phyloP scores from a whole-genome alignment of 1,140 invertebrate genomes.

The Cydia pomonella region DNA sequence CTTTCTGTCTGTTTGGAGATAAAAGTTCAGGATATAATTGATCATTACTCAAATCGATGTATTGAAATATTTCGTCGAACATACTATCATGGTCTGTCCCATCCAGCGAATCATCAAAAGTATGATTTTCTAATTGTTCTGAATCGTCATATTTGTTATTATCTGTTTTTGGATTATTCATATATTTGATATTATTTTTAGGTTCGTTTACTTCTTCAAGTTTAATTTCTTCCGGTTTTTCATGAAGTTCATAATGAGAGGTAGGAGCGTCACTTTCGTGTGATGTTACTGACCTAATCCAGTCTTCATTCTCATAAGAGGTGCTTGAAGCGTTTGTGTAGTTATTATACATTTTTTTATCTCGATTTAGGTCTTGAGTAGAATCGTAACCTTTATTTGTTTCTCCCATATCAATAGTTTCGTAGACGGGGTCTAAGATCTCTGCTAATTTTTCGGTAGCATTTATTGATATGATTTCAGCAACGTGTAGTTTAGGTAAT shows the following conservation, averaged over 20 bases:
- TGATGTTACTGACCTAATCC: constrained; percentile 56
- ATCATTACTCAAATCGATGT: constrained; percentile 54
- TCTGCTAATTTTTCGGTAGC: constrained; percentile 68
- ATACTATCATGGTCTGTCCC: constrained; percentile 44
- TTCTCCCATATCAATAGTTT: constrained; percentile 62
- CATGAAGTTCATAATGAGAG: constrained; percentile 50
- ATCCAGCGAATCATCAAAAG: neutral
- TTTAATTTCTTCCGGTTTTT: constrained; percentile 39
- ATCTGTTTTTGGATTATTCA: neutral
- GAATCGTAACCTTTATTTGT: constrained; percentile 61
- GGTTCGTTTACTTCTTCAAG: neutral
- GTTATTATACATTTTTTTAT: neutral
- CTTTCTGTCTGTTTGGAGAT: constrained; percentile 61
- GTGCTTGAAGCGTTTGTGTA: constrained; percentile 61
- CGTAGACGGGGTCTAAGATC: constrained; percentile 71
- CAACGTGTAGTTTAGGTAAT: constrained; percentile 63
- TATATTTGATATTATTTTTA: neutral
- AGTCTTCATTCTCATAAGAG: constrained; percentile 63
- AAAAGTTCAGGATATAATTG: constrained; percentile 51
- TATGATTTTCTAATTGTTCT: neutral
- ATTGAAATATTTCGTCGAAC: constrained; percentile 71
- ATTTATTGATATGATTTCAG: constrained; percentile 74
- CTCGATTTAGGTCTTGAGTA: neutral
- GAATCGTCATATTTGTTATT: neutral
- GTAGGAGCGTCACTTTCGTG: constrained; percentile 55